Evolutionary conservation across 2,888 invertebrate genomes (phyloP).

Genomic region (Taphrorychus bicolor): DNA sequence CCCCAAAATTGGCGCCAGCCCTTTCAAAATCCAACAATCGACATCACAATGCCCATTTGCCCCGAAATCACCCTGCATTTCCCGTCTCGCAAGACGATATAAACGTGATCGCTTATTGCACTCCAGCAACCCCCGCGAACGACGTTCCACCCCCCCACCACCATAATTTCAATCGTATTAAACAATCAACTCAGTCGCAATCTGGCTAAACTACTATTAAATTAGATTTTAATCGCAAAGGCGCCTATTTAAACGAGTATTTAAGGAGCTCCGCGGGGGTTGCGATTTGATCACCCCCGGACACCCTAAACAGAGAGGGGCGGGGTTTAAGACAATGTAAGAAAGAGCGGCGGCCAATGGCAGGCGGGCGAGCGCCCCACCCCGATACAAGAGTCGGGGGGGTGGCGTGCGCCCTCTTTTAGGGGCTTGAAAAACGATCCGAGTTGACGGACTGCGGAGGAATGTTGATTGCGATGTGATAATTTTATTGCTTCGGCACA

Average conservation of each 20-base stretch:
- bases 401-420: slow-evolving; percentile 24
- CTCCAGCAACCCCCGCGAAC: slow-evolving; percentile 3
- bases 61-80: slow-evolving; percentile 18
- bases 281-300: slow-evolving; percentile 13
- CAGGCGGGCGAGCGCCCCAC: slow-evolving; percentile 15
- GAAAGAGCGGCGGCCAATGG: slow-evolving; percentile 32
- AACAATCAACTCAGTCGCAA: slow-evolving; percentile 42
- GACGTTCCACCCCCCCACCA: not conserved
- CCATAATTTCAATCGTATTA: slow-evolving; percentile 29
- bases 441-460: slow-evolving; percentile 28
- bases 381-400: not conserved
- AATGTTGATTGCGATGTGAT: slow-evolving; percentile 33
- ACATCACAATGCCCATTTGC: slow-evolving; percentile 17
- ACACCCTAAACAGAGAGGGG: slow-evolving; percentile 20
- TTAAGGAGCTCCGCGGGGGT: slow-evolving; percentile 43
- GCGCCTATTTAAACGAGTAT: slow-evolving; percentile 50
- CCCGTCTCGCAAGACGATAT: slow-evolving; percentile 19
- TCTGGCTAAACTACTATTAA: slow-evolving; percentile 46
- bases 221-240: slow-evolving; percentile 55
- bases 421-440: slow-evolving; percentile 21
- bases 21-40: slow-evolving; percentile 10
- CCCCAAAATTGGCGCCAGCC: not conserved
- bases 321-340: slow-evolving; percentile 38
- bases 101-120: slow-evolving; percentile 25
- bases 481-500: slow-evolving; percentile 26